These are phyloP conservation scores for Thryonomys swinderianus DNA, from an alignment of 2,113 vertebrate species.

Conservation along the genomic window DNA sequence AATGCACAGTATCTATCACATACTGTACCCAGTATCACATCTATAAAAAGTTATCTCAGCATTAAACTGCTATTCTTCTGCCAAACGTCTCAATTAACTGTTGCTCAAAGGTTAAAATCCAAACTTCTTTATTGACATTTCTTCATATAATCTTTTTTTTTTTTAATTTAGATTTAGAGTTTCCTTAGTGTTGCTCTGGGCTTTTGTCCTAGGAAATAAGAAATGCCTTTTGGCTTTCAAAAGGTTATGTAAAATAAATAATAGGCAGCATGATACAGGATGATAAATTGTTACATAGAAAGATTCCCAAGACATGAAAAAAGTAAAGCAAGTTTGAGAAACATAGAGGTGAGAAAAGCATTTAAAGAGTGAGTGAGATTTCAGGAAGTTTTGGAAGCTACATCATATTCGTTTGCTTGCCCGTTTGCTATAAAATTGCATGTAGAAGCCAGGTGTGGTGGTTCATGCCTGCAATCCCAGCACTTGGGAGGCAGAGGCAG, in stretches of 20 bases:
- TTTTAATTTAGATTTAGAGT: neutral
- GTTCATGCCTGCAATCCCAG: no score
- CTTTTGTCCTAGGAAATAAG: neutral
- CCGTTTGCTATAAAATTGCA: neutral
- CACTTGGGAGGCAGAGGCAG: no score
- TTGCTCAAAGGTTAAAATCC: neutral
- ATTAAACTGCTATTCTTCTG: neutral
- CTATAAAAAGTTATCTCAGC: neutral
- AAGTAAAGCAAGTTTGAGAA: neutral
- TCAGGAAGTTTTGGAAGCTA: neutral
- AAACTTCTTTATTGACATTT: neutral
- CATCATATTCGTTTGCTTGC: neutral
- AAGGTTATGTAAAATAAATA: neutral
- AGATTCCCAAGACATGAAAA: neutral
- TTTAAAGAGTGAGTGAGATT: neutral
- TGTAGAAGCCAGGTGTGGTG: no score
- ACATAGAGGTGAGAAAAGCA: neutral
- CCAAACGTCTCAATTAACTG: neutral
- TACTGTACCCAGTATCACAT: neutral
- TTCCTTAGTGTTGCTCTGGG: neutral
- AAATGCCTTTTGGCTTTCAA: neutral
- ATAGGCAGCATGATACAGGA: neutral
- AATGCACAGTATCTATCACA: neutral
- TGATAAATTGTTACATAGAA: neutral
- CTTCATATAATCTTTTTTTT: neutral